Base-by-base conservation (phyloP, 2,797 vertebrate species). In the Psittacula derbiana region DNA sequence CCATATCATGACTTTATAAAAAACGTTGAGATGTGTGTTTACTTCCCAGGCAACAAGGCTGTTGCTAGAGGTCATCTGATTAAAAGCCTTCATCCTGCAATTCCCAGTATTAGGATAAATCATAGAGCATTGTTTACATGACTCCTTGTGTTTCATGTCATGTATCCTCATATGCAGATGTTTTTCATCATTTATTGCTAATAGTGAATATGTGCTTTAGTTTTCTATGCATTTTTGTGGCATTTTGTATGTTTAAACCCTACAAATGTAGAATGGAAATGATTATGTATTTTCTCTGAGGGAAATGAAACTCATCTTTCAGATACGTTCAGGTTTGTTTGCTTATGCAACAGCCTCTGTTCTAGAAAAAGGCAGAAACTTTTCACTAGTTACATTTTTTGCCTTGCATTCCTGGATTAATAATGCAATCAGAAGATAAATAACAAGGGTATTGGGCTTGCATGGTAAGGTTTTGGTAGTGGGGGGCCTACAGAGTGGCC, bases 71-170 rank as follows among this genome's bases (percentile, higher is more conserved):
- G 12, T 38, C 12, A 16, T 74, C 24, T 83, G 85, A 91, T 89
- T 80, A 78, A 90, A 90, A 80, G 16, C 61, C 49, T 92, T 80
- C 79, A 20, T 91, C 72, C 49, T 73, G 12, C 72, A 72, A 47
- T 92, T 91, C 69, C 62, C 74, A 71, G 27, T 61, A 81, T 90
- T 72, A 53, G 21, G 73, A 88, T 91, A 92, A 91, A 88, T 91
- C 65, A 40, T 1, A 31, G 61, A 81, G 25, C 16, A 9, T 64
- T 90, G 79, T 94, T 96, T 90, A 78, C 52, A 17, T 61, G 72
- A 71, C 57, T 94, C 13, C 40, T 91, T 71, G 65, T 91, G 41
- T 93, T 95, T 92, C 46, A 31, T 88, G 85, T 84, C 73, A 33
- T 87, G 67, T 55, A 60, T 74, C 30, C 69, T 95, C 72, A 36